Base-by-base conservation (phyloP, 2,888 invertebrate species). In the Aethes cnicana region DNA sequence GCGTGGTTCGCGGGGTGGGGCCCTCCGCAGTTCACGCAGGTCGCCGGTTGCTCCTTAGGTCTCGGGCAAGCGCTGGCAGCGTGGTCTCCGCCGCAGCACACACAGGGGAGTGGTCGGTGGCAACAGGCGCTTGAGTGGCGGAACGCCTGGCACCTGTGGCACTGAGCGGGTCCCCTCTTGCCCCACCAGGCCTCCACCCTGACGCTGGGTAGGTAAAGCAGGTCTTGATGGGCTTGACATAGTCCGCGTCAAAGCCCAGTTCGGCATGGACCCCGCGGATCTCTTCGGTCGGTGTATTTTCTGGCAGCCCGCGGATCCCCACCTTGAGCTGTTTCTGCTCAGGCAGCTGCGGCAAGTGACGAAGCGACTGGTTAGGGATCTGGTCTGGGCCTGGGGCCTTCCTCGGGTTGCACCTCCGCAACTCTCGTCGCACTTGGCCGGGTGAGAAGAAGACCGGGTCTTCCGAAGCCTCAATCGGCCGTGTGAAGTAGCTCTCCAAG, bases 41-140 rank as follows among this genome's bases (percentile, higher is more conserved):
- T 57, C 1, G 18, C 49, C 1, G 61, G 55, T 7, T 30, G 41
- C 7, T 25, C 5, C n/a, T 1, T 1, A 3, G 5, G 37, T 62
- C 47, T 20, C 58, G 60, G n/a, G 61, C 62, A 9, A 56, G 58
- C 18, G 63, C 63, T 0, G 57, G 61, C 1, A 60, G 26, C 50
- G 53, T 48, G 17, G 59, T 55, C 5, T 61, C 58, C 14, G 0
- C 46, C 39, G 26, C 48, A 55, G 3, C 2, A 9, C 41, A 57
- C 56, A 56, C 61, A 61, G 9, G 12, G 3, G 0, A 8, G 35
- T 0, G 63, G 62, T 32, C 55, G 59, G 49, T 63, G 60, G 4
- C 59, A 33, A 0, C 18, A 3, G 1, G 5, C 3, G 1, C 17
- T 18, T 1, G 20, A 11, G 35, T 21, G 20, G 3, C 35, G 18